Conservation (phyloP, 2,113 vertebrate species). For the Strix aluco region DNA sequence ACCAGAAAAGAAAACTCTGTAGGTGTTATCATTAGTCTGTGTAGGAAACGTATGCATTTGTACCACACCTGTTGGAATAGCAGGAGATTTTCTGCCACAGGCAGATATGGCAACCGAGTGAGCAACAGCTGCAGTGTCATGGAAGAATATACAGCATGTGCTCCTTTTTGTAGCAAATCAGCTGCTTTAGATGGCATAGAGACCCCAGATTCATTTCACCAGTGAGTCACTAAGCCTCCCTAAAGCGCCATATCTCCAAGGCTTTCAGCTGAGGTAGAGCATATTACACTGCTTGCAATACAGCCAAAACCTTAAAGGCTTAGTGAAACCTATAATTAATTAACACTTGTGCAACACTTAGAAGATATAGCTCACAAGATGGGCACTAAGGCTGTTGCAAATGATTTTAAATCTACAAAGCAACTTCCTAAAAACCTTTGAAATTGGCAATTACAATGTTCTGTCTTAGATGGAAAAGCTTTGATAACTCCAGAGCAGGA, state of each 20-base stretch:
- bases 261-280: constrained; percentile 5
- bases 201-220: neutral
- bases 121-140: constrained; percentile 11
- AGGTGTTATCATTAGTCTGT: neutral
- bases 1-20: neutral
- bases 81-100: neutral
- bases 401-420: constrained; percentile 11
- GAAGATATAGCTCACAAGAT: neutral
- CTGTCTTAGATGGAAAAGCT: constrained; percentile 15
- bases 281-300: neutral
- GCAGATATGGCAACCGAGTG: neutral
- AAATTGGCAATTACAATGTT: constrained; percentile 47
- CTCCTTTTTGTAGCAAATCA: neutral
- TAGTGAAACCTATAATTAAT: constrained; percentile 36
- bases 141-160: constrained; percentile 1
- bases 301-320: constrained; percentile 2
- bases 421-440: constrained; percentile 27
- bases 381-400: neutral
- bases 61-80: neutral
- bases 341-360: neutral
- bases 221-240: neutral
- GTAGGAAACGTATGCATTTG: neutral
- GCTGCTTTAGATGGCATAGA: neutral
- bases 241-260: neutral
- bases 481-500: constrained; percentile 23